These are phyloP conservation scores for Caenorhabditis remanei DNA, from an alignment of 1,140 invertebrate species.

Conservation along the genomic window DNA sequence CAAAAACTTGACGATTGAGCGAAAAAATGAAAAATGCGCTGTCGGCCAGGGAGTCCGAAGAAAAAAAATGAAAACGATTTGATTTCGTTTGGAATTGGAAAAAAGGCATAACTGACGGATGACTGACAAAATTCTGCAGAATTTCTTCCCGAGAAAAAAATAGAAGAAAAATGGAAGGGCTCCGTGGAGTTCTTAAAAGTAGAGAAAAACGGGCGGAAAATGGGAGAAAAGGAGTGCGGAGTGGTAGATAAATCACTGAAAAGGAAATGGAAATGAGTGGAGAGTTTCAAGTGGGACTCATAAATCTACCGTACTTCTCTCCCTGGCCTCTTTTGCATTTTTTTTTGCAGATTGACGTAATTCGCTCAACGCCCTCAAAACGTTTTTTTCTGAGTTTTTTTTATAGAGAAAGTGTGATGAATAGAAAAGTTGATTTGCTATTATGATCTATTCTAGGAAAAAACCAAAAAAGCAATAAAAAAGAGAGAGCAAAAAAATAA, in stretches of 20 bases:
- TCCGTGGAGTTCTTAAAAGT: background rate
- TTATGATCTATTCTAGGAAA: background rate
- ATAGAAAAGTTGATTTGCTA: background rate
- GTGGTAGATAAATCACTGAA: slow-evolving; percentile 34
- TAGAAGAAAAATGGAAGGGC: too few species aligned
- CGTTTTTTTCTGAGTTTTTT: background rate
- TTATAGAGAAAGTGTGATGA: background rate
- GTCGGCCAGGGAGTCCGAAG: background rate
- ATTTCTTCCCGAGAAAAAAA: too few species aligned
- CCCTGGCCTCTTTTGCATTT: background rate
- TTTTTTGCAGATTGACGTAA: slow-evolving; percentile 31
- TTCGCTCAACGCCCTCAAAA: background rate
- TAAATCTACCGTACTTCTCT: slow-evolving; percentile 37
- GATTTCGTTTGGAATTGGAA: slow-evolving; percentile 2
- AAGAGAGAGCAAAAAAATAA: background rate
- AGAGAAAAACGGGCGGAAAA: background rate
- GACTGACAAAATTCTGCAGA: background rate
- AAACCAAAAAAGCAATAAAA: background rate
- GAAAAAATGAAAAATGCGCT: background rate
- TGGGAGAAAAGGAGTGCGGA: background rate
- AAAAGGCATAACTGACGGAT: slow-evolving; percentile 15
- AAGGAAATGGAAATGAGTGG: background rate
- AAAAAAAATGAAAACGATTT: slow-evolving; percentile 29
- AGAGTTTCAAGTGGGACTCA: slow-evolving; percentile 12
- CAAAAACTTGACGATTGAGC: slow-evolving; percentile 24